These are phyloP conservation scores for Drosophila aff. DNA, from an alignment of 1,140 invertebrate species.

Conservation along the genomic window DNA sequence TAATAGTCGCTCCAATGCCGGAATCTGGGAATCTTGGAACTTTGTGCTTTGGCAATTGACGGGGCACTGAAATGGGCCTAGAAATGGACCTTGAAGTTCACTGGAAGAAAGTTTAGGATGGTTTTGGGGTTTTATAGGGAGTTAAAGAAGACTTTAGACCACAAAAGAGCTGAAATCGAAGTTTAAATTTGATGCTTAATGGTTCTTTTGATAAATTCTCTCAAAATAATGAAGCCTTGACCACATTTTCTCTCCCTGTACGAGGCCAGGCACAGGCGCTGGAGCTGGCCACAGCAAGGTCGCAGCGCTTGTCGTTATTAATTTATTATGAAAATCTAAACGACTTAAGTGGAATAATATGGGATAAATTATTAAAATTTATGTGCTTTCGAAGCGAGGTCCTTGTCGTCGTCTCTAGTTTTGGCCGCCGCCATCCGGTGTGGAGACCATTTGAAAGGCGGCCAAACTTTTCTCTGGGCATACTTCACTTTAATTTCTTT, in stretches of 20 bases:
- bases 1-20: constrained; percentile 25
- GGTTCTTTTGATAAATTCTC: neutral
- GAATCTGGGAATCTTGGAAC: constrained; percentile 34
- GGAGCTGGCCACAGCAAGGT: constrained; percentile 43
- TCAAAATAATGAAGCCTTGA: neutral
- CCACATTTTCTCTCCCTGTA: constrained; percentile 25
- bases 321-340: constrained; percentile 84
- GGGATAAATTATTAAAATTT: constrained; percentile 84
- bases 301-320: constrained; percentile 73
- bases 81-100: constrained; percentile 10
- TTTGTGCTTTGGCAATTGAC: constrained; percentile 69
- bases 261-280: neutral
- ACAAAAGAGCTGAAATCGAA: neutral
- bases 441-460: constrained; percentile 63
- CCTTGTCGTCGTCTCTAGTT: constrained; percentile 40
- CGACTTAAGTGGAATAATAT: constrained; percentile 83
- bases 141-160: no score
- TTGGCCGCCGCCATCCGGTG: constrained; percentile 27
- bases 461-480: constrained; percentile 65
- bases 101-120: neutral
- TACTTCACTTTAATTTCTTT: constrained; percentile 78
- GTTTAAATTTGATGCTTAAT: neutral
- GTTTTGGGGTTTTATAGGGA: neutral
- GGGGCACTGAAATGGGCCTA: constrained; percentile 19
- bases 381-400: constrained; percentile 72